These are phyloP conservation scores for Lutjanus erythropterus DNA, from an alignment of 2,113 vertebrate genomes.

Conservation along the genomic window DNA sequence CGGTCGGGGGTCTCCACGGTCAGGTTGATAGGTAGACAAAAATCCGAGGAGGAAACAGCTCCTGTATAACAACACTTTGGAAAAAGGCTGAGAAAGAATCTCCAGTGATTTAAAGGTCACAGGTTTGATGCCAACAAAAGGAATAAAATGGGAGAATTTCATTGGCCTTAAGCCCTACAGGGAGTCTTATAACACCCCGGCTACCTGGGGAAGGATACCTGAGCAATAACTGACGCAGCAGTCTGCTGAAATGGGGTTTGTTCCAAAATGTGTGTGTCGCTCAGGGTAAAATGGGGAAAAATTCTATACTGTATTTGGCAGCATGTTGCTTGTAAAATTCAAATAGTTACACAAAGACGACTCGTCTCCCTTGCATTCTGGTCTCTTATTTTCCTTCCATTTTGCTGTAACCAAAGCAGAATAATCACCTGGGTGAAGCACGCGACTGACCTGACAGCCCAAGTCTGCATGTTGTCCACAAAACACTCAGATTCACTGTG, in stretches of 20 bases:
- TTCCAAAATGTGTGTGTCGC: constrained; percentile 1
- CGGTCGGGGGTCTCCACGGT: constrained; percentile 32
- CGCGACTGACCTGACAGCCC: neutral
- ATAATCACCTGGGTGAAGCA: neutral
- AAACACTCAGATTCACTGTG: neutral
- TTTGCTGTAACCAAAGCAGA: constrained; percentile 35
- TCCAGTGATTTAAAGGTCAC: constrained; percentile 73
- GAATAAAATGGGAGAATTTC: constrained; percentile 60
- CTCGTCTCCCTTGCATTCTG: neutral
- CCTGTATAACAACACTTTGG: constrained; percentile 53
- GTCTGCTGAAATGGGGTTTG: constrained; percentile 30
- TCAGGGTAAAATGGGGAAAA: neutral
- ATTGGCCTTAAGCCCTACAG: constrained; percentile 34
- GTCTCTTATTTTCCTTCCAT: neutral
- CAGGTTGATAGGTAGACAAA: constrained; percentile 59
- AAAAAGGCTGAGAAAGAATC: constrained; percentile 53
- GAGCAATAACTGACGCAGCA: constrained; percentile 49
- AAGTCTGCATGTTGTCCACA: neutral
- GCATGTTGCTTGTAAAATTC: constrained; percentile 17
- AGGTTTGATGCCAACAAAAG: constrained; percentile 58
- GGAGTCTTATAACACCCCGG: constrained; percentile 37
- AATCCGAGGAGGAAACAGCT: constrained; percentile 54
- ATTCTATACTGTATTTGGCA: neutral
- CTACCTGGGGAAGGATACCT: constrained; percentile 33
- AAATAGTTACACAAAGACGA: constrained; percentile 13